A percentile compares a stretch with the other conserved stretches of the same genome.
Evolutionary conservation across 2,888 invertebrate species (phyloP).

Genomic region (Ctena decussata): DNA sequence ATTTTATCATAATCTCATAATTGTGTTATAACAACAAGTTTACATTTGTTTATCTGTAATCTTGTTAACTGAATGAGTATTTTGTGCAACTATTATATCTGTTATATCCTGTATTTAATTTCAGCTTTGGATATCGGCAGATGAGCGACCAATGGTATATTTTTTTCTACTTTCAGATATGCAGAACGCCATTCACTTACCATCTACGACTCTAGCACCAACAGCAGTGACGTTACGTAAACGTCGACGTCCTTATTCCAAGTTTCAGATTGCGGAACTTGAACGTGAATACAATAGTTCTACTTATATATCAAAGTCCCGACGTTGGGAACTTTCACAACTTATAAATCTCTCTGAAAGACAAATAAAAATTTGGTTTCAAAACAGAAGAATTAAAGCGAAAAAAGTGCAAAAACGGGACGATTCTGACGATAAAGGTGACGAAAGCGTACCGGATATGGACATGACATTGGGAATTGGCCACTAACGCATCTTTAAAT

Average conservation of each 20-base stretch:
- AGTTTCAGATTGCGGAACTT: conserved; percentile 98
- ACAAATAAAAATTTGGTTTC: conserved; percentile 87
- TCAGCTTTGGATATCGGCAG: too few species aligned
- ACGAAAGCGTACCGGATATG: conserved; percentile 63
- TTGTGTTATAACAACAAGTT: too few species aligned
- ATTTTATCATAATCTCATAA: too few species aligned
- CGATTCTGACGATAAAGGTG: conserved; percentile 69
- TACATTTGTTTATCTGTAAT: too few species aligned
- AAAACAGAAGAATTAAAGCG: conserved; percentile 86
- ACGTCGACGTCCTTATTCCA: conserved; percentile 99
- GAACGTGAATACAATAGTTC: conserved; percentile 99
- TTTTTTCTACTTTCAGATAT: conserved; percentile 76
- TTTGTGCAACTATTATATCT: too few species aligned
- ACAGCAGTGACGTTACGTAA: conserved; percentile 88
- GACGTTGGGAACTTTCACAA: conserved; percentile 98
- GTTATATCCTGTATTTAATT: too few species aligned
- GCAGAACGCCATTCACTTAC: conserved; percentile 81
- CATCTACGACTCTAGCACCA: conserved; percentile 82
- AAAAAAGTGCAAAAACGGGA: conserved; percentile 84
- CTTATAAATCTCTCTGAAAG: conserved; percentile 92
- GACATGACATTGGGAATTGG: conserved; percentile 52
- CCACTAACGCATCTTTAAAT: conserved; percentile 50
- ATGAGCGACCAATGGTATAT: too few species aligned
- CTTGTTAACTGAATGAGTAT: too few species aligned
- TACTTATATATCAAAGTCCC: conserved; percentile 99